phyloP scores from a whole-genome alignment of 2,113 vertebrate genomes.

The Hippocampus guttulatus region DNA sequence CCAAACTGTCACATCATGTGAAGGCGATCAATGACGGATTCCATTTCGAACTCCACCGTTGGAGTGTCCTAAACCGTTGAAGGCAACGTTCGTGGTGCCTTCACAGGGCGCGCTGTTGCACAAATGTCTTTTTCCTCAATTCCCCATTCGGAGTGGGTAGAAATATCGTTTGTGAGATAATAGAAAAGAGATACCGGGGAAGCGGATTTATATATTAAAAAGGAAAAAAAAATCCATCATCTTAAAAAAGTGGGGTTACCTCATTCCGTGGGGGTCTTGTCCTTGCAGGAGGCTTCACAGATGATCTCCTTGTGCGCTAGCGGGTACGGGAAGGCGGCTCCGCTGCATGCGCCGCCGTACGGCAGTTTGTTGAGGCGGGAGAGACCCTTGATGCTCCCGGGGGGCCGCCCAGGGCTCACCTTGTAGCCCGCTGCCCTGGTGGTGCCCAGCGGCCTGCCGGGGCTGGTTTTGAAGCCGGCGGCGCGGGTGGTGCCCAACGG shows the following conservation, averaged over 20 bases:
- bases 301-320: constrained; percentile 84
- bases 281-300: constrained; percentile 81
- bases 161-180: neutral
- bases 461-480: constrained; percentile 98
- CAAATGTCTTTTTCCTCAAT: neutral
- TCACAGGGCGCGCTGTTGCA: neutral
- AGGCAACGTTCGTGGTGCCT: neutral
- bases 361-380: constrained; percentile 91
- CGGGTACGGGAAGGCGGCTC: constrained; percentile 87
- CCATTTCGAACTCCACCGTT: neutral
- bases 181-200: neutral
- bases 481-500: constrained; percentile 96
- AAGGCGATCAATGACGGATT: neutral
- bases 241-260: neutral
- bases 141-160: neutral
- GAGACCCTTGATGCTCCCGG: constrained; percentile 96
- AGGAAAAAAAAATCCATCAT: neutral
- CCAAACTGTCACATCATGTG: neutral
- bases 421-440: constrained; percentile 97
- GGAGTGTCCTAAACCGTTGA: neutral
- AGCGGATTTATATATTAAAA: neutral
- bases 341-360: constrained; percentile 81
- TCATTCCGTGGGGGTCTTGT: constrained; percentile 82
- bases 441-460: constrained; percentile 92
- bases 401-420: constrained; percentile 95